These are phyloP conservation scores for Percina caprodes DNA, from an alignment of 2,113 vertebrate species.

Conservation along the genomic window DNA sequence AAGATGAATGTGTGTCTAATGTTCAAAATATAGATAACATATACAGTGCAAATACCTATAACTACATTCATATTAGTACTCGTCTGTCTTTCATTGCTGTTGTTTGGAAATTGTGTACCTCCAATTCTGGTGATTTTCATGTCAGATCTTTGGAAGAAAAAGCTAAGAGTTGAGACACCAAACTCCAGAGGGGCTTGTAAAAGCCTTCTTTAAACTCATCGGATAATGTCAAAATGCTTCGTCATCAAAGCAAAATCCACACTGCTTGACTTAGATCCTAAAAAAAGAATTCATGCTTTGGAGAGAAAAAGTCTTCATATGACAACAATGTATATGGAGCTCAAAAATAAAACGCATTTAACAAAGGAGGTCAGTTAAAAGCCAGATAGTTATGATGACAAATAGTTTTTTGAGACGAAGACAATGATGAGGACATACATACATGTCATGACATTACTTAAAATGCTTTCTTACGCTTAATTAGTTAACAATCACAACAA, in stretches of 20 bases:
- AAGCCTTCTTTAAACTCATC: slow-evolving; percentile 28
- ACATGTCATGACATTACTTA: slow-evolving; percentile 41
- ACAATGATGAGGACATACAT: slow-evolving; percentile 8
- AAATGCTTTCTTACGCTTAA: slow-evolving; percentile 52
- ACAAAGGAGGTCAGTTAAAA: slow-evolving; percentile 23
- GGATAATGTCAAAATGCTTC: slow-evolving; percentile 44
- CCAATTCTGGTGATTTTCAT: slow-evolving; percentile 11
- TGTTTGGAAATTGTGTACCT: slow-evolving; percentile 11
- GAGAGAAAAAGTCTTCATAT: slow-evolving; percentile 9
- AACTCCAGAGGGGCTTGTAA: slow-evolving; percentile 13
- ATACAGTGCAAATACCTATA: neutral
- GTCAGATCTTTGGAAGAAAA: slow-evolving; percentile 1
- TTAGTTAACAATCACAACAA: slow-evolving; percentile 53
- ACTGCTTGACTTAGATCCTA: slow-evolving; percentile 3
- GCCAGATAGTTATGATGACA: neutral
- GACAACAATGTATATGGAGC: slow-evolving; percentile 5
- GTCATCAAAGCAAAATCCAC: slow-evolving; percentile 46
- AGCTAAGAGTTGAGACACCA: slow-evolving; percentile 15
- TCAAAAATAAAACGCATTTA: neutral
- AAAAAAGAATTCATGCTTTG: slow-evolving; percentile 15
- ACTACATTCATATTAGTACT: neutral
- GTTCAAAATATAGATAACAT: neutral
- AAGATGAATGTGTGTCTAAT: neutral
- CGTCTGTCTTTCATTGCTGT: neutral
- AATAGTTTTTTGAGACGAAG: neutral